A percentile compares a stretch with the other conserved stretches of the same genome.
Evolutionary conservation across 2,797 vertebrate species (phyloP).

Genomic region (Myripristis murdjan): DNA sequence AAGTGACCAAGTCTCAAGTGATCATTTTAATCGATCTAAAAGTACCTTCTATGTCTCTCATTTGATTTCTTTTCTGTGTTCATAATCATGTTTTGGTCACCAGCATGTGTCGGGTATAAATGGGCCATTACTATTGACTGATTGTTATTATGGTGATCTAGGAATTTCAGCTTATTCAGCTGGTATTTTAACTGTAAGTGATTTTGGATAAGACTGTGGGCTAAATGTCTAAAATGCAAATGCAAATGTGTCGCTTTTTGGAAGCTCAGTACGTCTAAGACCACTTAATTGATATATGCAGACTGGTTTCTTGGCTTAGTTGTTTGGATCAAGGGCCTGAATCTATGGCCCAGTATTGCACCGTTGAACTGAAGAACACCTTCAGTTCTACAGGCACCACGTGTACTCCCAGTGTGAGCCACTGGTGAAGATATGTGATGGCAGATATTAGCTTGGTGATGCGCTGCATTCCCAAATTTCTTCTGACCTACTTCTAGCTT

Average conservation of each 20-base stretch:
- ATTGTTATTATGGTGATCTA: not conserved
- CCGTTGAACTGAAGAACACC: not conserved
- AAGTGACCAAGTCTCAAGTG: too few relatives aligned
- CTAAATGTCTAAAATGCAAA: conserved; percentile 4
- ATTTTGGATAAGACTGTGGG: not conserved
- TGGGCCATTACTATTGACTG: not conserved
- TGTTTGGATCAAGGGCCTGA: conserved; percentile 6
- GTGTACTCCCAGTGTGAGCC: not conserved
- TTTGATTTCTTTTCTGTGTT: too few relatives aligned
- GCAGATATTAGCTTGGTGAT: conserved; percentile 17
- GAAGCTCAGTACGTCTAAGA: not conserved
- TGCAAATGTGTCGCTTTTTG: too few relatives aligned
- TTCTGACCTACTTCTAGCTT: conserved; percentile 7
- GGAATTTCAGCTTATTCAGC: not conserved
- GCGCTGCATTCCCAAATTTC: conserved; percentile 12
- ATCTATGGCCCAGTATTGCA: not conserved
- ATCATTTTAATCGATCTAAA: not conserved
- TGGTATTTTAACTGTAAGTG: not conserved
- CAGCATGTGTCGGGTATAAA: too few relatives aligned
- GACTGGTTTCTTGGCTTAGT: not conserved
- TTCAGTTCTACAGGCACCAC: not conserved
- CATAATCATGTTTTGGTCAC: too few relatives aligned
- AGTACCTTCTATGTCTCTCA: not conserved
- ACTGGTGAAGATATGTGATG: conserved; percentile 15
- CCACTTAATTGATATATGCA: too few relatives aligned